phyloP scores from a whole-genome alignment of 2,113 vertebrate genomes.

The Todiramphus chloris region DNA sequence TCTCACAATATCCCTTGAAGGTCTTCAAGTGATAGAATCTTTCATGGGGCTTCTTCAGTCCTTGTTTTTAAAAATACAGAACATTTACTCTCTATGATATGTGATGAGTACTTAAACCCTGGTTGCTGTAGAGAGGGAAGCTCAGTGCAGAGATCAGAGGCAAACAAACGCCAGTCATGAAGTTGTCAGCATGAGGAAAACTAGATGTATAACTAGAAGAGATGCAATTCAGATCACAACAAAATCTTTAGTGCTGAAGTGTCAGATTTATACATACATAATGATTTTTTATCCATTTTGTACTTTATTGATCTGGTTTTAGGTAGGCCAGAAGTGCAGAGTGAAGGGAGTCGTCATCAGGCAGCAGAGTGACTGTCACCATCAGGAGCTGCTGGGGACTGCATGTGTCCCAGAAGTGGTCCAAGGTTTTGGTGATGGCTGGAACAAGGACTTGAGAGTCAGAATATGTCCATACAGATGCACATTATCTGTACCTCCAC shows the following conservation, averaged over 20 bases:
- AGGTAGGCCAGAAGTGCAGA: neutral
- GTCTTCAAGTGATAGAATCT: neutral
- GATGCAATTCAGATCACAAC: neutral
- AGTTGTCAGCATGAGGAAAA: neutral
- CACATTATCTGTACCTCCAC: fast-evolving
- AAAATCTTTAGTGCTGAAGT: neutral
- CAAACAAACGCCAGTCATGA: neutral
- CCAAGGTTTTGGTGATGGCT: fast-evolving
- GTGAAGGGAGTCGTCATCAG: neutral
- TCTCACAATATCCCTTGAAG: neutral
- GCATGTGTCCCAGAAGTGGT: fast-evolving
- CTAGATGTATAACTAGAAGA: neutral
- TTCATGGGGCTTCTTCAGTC: neutral
- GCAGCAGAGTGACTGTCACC: neutral
- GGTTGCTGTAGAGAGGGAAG: neutral
- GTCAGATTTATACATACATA: neutral
- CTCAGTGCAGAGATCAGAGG: neutral
- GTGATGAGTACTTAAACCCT: neutral
- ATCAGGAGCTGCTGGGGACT: neutral
- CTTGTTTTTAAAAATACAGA: neutral
- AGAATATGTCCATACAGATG: neutral
- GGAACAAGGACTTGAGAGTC: neutral
- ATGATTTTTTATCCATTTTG: neutral
- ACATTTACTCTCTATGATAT: neutral
- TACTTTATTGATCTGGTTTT: fast-evolving